A percentile compares a stretch with the other conserved stretches of the same genome.
phyloP scores from a whole-genome alignment of 2,888 invertebrate species.

The Maniola hyperantus region DNA sequence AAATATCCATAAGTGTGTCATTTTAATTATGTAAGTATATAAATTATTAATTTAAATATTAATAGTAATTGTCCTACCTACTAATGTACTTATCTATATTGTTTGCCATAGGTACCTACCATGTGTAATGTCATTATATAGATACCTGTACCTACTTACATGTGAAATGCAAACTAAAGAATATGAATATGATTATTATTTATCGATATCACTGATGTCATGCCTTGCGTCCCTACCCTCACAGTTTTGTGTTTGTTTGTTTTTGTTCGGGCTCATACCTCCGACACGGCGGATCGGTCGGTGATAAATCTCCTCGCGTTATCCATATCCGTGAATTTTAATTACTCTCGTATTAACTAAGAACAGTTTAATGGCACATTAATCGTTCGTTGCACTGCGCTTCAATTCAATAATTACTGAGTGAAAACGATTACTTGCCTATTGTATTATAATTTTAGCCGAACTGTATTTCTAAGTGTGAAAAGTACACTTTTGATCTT shows the following conservation, averaged over 20 bases:
- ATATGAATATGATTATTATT: too few species aligned
- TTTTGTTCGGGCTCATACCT: conserved; percentile 2
- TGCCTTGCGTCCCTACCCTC: not conserved
- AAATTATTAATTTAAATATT: too few species aligned
- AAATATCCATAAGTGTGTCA: not conserved
- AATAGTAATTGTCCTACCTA: too few species aligned
- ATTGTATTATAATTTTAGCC: not conserved
- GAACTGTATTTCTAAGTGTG: too few species aligned
- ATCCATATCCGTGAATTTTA: conserved; percentile 18
- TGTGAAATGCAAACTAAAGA: too few species aligned
- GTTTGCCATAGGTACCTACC: too few species aligned
- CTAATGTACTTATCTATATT: too few species aligned
- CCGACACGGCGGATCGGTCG: not conserved
- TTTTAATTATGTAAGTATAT: not conserved
- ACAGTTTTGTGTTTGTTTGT: conserved; percentile 6
- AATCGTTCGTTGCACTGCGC: conserved; percentile 17
- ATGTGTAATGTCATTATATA: too few species aligned
- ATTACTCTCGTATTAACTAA: conserved; percentile 1
- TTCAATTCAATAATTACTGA: not conserved
- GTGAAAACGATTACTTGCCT: not conserved
- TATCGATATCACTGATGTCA: not conserved
- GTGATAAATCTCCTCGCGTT: conserved; percentile 17
- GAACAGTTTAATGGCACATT: conserved; percentile 13
- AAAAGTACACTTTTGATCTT: too few species aligned
- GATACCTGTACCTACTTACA: too few species aligned